Conservation (phyloP, 2,888 invertebrate genomes). For the Andrena fulva region DNA sequence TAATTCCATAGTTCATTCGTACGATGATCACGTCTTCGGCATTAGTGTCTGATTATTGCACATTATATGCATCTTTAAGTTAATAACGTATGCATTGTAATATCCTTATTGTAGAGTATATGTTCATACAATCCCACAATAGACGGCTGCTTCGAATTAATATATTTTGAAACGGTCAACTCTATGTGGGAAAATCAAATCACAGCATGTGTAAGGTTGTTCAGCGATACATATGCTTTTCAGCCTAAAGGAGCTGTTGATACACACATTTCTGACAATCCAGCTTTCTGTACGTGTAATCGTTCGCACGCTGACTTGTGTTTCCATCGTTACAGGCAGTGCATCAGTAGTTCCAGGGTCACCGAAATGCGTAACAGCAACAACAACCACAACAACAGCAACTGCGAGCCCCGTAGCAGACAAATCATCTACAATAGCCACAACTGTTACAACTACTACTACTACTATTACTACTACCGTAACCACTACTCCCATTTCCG, state of each 20-base stretch:
- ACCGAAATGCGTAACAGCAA: conserved; percentile 73
- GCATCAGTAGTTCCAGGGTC: conserved; percentile 81
- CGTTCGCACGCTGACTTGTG: background rate
- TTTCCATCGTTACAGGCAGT: conserved; percentile 85
- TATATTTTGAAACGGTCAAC: conserved; percentile 44
- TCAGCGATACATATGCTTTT: conserved; percentile 47
- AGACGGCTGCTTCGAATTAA: conserved; percentile 49
- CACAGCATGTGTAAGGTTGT: conserved; percentile 78
- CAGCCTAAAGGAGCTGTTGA: conserved; percentile 71
- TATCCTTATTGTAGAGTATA: conserved; percentile 28
- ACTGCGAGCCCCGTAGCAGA: conserved; percentile 81
- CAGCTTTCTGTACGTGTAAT: background rate
- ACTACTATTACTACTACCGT: conserved; percentile 51
- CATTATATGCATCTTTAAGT: conserved; percentile 5
- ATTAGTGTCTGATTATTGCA: background rate
- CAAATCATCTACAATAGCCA: conserved; percentile 73
- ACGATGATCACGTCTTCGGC: background rate
- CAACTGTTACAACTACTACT: conserved; percentile 53
- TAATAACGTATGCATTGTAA: conserved; percentile 16
- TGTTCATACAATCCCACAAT: conserved; percentile 37
- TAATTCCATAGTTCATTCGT: conserved; percentile 20
- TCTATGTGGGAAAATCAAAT: conserved; percentile 73
- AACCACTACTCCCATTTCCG: conserved; percentile 47
- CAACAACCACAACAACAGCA: conserved; percentile 67
- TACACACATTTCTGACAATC: conserved; percentile 45